Evolutionary conservation across 2,797 vertebrate genomes (phyloP), one percentile per base, ranked within the genome.

Genomic region (Phalanger gymnotis): DNA sequence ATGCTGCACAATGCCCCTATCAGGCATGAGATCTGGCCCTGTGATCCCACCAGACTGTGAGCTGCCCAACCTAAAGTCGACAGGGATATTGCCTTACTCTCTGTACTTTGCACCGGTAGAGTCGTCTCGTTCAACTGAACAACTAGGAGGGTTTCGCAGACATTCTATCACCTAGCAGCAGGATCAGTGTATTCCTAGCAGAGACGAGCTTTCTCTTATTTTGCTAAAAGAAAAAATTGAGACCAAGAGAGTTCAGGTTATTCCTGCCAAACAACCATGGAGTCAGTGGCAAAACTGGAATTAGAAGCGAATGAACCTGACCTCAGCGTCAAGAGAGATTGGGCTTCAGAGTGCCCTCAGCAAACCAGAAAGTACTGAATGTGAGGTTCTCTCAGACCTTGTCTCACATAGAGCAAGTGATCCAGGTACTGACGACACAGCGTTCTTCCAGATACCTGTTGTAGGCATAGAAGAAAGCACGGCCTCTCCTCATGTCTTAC

Each of bases 221-320:
- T 96, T 89, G 93, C 92, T 30, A 91, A 89, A 94, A 93, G 54
- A 66, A 92, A 87, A 96, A 95, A 89, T 61, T 40, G 58, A 96
- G 73, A 57, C 92, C 66, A 73, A 73, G 19, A 95, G 54, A 81
- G 47, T 95, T 93, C 92, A 93, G 51, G 54, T 97, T 54, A 91
- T 5, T 87, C 73, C 6, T 94, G 57, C 52, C 40, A 90, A 97
- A 81, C 28, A 55, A 90, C 47, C 25, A 81, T 92, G 53, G 40
- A 47, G 7, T 91, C 55, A 94, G 31, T 27, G 14, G 55, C 54
- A 95, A n/a, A 96, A 92, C 19, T 66, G 27, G 53, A 47, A 3
- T 94, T 92, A 92, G 55, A 94, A 91, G 53, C 73, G 90, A 96
- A 53, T 47, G 54, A 19, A 96, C n/a, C 90, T 87, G 55, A 95